phyloP scores from a whole-genome alignment of 2,888 invertebrate genomes.

The Glyphotaelius pellucidus region DNA sequence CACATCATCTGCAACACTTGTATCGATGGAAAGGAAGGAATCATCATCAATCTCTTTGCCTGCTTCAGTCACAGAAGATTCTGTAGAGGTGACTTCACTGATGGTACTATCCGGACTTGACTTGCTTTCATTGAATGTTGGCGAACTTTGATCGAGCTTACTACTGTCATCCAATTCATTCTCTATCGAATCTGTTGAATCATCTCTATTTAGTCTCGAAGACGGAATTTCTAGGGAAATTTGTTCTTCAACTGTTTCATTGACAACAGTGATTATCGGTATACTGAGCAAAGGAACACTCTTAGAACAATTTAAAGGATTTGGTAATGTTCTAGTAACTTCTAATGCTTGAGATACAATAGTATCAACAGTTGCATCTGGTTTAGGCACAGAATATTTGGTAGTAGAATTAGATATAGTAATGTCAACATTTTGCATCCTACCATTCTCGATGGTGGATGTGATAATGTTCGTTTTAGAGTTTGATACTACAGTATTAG shows the following conservation, averaged over 20 bases:
- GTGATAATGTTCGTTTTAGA: constrained; percentile 34
- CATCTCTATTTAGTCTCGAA: constrained; percentile 52
- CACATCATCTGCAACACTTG: constrained; percentile 73
- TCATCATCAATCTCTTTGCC: constrained; percentile 76
- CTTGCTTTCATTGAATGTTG: constrained; percentile 58
- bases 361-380: constrained; percentile 45
- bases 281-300: constrained; percentile 2
- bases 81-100: constrained; percentile 70
- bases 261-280: constrained; percentile 38
- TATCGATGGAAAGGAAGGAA: constrained; percentile 74
- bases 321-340: constrained; percentile 39
- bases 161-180: constrained; percentile 43
- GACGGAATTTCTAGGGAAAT: constrained; percentile 44
- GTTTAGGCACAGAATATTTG: constrained; percentile 52
- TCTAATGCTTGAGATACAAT: constrained; percentile 40
- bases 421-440: constrained; percentile 35
- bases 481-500: constrained; percentile 17
- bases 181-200: constrained; percentile 59
- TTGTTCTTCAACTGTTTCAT: constrained; percentile 43
- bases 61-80: constrained; percentile 75
- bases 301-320: constrained; percentile 49
- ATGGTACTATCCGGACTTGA: constrained; percentile 58
- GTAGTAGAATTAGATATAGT: constrained; percentile 43
- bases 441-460: constrained; percentile 22
- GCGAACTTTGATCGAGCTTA: constrained; percentile 51